Base-by-base conservation (phyloP, 2,797 vertebrate genomes). In the Streptopelia turtur region DNA sequence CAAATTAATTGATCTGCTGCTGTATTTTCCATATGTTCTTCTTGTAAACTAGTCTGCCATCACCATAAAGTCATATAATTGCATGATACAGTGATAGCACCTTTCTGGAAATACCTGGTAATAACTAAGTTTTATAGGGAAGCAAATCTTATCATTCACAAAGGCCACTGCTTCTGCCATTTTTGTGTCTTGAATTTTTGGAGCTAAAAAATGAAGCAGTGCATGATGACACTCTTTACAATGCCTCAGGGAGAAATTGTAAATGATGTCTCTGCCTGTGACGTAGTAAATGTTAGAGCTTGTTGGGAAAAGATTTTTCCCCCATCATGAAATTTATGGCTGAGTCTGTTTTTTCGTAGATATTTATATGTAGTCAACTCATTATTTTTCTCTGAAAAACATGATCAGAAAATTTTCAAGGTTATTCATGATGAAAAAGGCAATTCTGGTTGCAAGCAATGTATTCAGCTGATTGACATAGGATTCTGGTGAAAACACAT, bases 311-410 rank as follows among this genome's bases (percentile, higher is more conserved):
- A 70, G 11, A 55, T 71, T 85, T 41, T 92, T 70, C 10, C 27
- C 31, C 25, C 8, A 13, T 60, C 6, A 14, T 37, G 31, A 80
- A 71, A 87, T 83, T 90, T 75, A 43, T 93, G 61, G 11, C 31
- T 77, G 25, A 85, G 35, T 35, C 20, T 78, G 85, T 82, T 76
- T 45, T 80, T 93, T 66, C 66, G 52, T 23, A 80, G 57, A 90
- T 87, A 80, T 60, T 56, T 70, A 28, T 43, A 65, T 12, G 12
- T 41, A 60, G 57, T 20, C 27, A 64, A 39, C 13, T 69, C 55
- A 78, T 79, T 87, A 74, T 85, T 93, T 94, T 90, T 75, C 68
- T 45, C 18, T 61, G 43, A 22, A 84, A 82, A 94, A 68, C 24
- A 80, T 20, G 8, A 47, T 41, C 33, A 75, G 31, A 68, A 80